Evolutionary conservation across 30 jellyfish, hydroid and myxozoan species (phyloP).

Genomic region (Turritopsis dohrnii): DNA sequence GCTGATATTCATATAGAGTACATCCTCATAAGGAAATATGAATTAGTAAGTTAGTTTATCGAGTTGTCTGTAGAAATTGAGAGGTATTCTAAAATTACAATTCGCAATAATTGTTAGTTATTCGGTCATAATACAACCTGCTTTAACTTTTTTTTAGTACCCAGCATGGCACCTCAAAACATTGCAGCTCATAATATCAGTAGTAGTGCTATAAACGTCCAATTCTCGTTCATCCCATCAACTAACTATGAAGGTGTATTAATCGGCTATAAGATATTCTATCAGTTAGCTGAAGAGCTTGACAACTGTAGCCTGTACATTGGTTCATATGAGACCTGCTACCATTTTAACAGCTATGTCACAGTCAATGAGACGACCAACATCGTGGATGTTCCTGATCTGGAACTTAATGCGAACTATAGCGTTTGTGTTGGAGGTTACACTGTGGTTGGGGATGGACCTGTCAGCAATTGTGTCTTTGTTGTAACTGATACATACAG

Average conservation of each 20-base stretch:
- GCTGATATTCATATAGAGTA: no score
- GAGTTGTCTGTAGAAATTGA: no score
- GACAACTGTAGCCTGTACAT: not conserved
- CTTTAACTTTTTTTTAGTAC: not conserved
- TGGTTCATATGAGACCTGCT: not conserved
- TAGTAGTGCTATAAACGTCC: slow-evolving; percentile 15
- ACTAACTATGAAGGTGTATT: not conserved
- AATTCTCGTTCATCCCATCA: not conserved
- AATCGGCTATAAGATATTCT: not conserved
- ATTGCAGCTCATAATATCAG: slow-evolving; percentile 1
- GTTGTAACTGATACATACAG: slow-evolving; percentile 16
- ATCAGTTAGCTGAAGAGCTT: slow-evolving; percentile 18
- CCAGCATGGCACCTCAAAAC: not conserved
- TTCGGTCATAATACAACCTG: not conserved
- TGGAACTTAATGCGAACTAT: slow-evolving; percentile 1
- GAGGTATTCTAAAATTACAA: no score
- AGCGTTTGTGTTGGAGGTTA: slow-evolving; percentile 13
- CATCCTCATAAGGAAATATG: no score
- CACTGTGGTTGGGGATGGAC: slow-evolving; percentile 5
- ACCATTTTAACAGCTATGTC: not conserved
- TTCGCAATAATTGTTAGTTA: not conserved
- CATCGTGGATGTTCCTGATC: not conserved
- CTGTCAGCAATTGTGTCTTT: not conserved
- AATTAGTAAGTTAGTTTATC: no score
- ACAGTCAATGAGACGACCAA: not conserved